phyloP scores from a whole-genome alignment of 2,888 invertebrate species.

The Cerastis rubricosa region DNA sequence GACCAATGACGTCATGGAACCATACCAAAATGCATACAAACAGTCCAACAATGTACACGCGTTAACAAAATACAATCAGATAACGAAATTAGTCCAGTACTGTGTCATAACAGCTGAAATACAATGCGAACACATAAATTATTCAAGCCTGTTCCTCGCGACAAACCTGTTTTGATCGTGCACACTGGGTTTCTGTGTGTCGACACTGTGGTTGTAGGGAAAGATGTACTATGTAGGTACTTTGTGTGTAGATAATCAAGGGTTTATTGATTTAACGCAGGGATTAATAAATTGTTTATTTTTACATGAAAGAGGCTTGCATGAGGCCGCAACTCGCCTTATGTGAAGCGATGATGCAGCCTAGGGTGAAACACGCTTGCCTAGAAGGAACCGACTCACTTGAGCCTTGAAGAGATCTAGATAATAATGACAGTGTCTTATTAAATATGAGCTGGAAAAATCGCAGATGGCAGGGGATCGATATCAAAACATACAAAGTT shows the following conservation, averaged over 20 bases:
- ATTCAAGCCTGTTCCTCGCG: slow-evolving; percentile 55
- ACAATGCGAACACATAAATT: slow-evolving; percentile 59
- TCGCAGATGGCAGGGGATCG: too few relatives aligned
- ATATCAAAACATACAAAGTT: too few relatives aligned
- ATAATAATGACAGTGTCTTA: too few relatives aligned
- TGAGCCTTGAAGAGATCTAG: too few relatives aligned
- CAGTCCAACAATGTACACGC: slow-evolving; percentile 31
- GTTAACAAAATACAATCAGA: slow-evolving; percentile 61
- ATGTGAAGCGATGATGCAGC: too few relatives aligned
- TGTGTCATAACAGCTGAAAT: slow-evolving; percentile 59
- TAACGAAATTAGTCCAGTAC: slow-evolving; percentile 54
- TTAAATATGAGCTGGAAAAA: too few relatives aligned
- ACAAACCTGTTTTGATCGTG: slow-evolving; percentile 48
- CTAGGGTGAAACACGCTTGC: too few relatives aligned
- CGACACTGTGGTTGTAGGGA: slow-evolving; percentile 44
- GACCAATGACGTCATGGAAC: slow-evolving; percentile 45
- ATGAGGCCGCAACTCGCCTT: too few relatives aligned
- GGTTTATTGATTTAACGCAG: too few relatives aligned
- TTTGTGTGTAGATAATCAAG: not conserved
- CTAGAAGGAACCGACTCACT: too few relatives aligned
- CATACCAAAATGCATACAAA: slow-evolving; percentile 50
- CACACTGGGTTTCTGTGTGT: slow-evolving; percentile 32
- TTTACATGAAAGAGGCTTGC: too few relatives aligned
- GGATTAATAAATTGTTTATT: not conserved
- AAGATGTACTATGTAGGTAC: not conserved